phyloP scores from a whole-genome alignment of 2,888 invertebrate genomes.

The Ophioninae sp. region DNA sequence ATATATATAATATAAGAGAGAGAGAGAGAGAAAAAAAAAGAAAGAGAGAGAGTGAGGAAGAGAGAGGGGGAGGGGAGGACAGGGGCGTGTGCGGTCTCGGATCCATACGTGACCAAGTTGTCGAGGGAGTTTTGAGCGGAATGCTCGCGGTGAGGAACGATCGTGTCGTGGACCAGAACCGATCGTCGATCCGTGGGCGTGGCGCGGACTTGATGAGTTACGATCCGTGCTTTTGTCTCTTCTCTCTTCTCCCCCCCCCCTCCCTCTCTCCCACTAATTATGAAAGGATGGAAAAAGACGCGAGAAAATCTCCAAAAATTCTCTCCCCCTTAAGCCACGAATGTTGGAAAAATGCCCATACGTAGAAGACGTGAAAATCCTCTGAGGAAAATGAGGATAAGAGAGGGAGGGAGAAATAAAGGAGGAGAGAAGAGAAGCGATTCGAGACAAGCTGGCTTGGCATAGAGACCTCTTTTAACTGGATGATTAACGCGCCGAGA shows the following conservation, averaged over 20 bases:
- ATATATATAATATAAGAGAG: too few species aligned
- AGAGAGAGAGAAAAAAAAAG: too few species aligned
- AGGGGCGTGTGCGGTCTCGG: conserved; percentile 66
- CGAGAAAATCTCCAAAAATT: conserved; percentile 47
- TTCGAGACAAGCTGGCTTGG: conserved; percentile 49
- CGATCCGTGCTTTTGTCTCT: conserved; percentile 69
- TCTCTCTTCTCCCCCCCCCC: conserved; percentile 50
- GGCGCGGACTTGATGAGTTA: conserved; percentile 72
- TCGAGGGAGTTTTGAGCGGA: conserved; percentile 65
- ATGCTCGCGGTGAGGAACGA: conserved; percentile 49
- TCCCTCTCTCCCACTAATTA: conserved; percentile 65
- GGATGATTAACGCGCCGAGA: conserved; percentile 57
- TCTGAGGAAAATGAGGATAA: neutral
- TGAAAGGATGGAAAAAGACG: conserved; percentile 37
- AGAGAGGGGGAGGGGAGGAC: too few species aligned
- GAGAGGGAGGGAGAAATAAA: conserved; percentile 23
- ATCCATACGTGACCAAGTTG: conserved; percentile 70
- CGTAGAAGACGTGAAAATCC: conserved; percentile 23
- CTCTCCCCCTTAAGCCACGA: neutral
- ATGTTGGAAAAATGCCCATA: too few species aligned
- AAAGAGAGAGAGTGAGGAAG: too few species aligned
- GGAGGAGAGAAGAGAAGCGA: conserved; percentile 37
- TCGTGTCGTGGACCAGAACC: conserved; percentile 54
- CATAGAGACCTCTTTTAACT: conserved; percentile 31
- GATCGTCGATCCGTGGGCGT: conserved; percentile 69